Conservation (phyloP, 2,113 vertebrate species). For the Heteronetta atricapilla region DNA sequence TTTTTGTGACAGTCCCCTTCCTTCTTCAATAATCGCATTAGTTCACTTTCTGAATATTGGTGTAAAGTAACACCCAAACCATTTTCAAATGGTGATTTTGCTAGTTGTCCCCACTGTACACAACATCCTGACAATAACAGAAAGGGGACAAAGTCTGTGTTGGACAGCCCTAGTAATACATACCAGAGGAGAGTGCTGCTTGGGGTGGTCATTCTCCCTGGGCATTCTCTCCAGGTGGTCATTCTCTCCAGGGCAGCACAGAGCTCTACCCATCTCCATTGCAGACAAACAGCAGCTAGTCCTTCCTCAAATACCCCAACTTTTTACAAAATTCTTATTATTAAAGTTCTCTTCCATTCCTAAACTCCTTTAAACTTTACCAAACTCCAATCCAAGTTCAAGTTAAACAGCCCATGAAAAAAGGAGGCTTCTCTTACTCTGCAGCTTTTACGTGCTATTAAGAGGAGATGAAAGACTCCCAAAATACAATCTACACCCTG, state of each 20-base stretch:
- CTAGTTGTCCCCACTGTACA: neutral
- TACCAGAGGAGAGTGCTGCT: neutral
- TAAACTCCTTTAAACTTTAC: neutral
- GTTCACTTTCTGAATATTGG: neutral
- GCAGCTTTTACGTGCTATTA: constrained; percentile 15
- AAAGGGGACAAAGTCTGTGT: neutral
- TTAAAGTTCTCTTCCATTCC: neutral
- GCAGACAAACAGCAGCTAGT: neutral
- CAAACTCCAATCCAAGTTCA: neutral
- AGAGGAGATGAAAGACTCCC: constrained; percentile 39
- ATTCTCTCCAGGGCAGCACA: neutral
- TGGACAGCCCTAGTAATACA: neutral
- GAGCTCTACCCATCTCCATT: neutral
- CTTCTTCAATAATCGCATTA: neutral
- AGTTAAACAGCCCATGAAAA: neutral
- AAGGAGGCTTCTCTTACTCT: constrained; percentile 7
- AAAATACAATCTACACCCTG: neutral
- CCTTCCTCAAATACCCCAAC: rapidly evolving
- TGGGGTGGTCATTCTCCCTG: neutral
- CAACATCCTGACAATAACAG: neutral
- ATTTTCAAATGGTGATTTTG: neutral
- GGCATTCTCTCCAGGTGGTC: too few species aligned
- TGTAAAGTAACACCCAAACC: neutral
- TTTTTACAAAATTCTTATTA: neutral
- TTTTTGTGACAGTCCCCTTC: neutral